Percentiles rank a stretch among this genome's conserved stretches.
These are phyloP conservation scores for Drosophila auraria DNA, from an alignment of 1,140 invertebrate genomes.

Conservation along the genomic window DNA sequence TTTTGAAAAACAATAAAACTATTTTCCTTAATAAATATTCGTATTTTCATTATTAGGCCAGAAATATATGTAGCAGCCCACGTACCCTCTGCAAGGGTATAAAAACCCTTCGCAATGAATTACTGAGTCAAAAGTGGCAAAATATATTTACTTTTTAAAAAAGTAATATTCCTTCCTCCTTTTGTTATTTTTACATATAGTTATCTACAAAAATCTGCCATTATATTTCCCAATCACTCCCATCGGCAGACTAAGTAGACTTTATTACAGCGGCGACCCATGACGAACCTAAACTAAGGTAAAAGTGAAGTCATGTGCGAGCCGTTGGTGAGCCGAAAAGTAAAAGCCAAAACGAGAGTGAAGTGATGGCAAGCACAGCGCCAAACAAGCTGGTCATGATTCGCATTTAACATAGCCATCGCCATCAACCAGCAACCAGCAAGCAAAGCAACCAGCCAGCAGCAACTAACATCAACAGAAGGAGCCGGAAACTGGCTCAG, in stretches of 20 bases:
- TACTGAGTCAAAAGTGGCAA: too few relatives aligned
- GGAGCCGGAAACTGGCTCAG: constrained; percentile 50
- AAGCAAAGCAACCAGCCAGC: constrained; percentile 1
- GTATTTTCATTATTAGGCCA: too few relatives aligned
- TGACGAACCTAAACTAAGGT: constrained; percentile 33
- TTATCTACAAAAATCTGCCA: too few relatives aligned
- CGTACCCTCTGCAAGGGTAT: too few relatives aligned
- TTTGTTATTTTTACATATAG: background rate
- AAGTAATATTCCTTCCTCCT: too few relatives aligned
- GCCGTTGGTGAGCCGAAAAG: constrained; percentile 52
- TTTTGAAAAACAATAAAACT: too few relatives aligned
- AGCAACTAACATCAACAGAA: constrained; percentile 8
- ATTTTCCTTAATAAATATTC: too few relatives aligned
- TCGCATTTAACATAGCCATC: constrained; percentile 51
- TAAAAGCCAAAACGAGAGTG: constrained; percentile 70
- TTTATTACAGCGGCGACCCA: constrained; percentile 20
- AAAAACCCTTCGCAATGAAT: too few relatives aligned
- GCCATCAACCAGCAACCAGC: constrained; percentile 11
- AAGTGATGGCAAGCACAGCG: constrained; percentile 39
- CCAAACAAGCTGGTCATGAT: constrained; percentile 37
- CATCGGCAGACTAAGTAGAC: background rate
- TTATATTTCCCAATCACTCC: background rate
- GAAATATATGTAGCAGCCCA: too few relatives aligned
- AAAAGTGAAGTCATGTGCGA: constrained; percentile 57
- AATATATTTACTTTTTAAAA: too few relatives aligned